Base-by-base conservation (phyloP, 2,888 invertebrate genomes). In the Neoascia interrupta region DNA sequence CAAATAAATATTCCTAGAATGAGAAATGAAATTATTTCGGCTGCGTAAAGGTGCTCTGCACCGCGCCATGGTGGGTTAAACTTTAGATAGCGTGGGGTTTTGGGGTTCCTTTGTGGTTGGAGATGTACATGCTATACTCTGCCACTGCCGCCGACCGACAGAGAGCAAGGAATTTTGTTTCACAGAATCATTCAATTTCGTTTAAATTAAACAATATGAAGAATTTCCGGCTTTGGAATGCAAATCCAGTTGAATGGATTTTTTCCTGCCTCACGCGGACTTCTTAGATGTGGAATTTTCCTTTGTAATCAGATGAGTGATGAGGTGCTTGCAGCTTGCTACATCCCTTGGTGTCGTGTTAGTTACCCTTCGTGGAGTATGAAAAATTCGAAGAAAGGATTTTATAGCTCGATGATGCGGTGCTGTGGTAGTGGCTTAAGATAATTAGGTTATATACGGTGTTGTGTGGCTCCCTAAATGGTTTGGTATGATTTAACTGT, bases 1-100 rank as follows among this genome's bases (percentile, higher is more conserved):
- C 79, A 68, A 73, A 79, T 79, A 79, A 79, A 79, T 79, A 68
- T 79, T 61, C 79, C 63, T 19, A 66, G 66, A 61, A 58, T 56
- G 66, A 61, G 68, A 68, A 61, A 56, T 73, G 61, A 73, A 79
- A 73, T 79, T 51, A 79, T 79, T 79, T 76, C 31, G 54, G 66
- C 39, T 13, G 51, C 23, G n/a, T 28, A 43, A 26, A 56, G 70
- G 72, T 63, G 70, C 51, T 34, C 16, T 19, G 39, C 28, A 34
- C 10, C 10, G 54, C 47, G 8, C 10, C 31, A n/a, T n/a, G 31
- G 31, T 31, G 31, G n/a, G 8, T 53, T 31, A 45, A 31, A 37
- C 36, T 37, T 19, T 8, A 11, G 15, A 37, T n/a, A n/a, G n/a
- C n/a, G n/a, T 21, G 23, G 21, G 58, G 58, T 43, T 36, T 16